These are phyloP conservation scores for Drosophila littoralis DNA, from an alignment of 1,140 invertebrate genomes.

Conservation along the genomic window DNA sequence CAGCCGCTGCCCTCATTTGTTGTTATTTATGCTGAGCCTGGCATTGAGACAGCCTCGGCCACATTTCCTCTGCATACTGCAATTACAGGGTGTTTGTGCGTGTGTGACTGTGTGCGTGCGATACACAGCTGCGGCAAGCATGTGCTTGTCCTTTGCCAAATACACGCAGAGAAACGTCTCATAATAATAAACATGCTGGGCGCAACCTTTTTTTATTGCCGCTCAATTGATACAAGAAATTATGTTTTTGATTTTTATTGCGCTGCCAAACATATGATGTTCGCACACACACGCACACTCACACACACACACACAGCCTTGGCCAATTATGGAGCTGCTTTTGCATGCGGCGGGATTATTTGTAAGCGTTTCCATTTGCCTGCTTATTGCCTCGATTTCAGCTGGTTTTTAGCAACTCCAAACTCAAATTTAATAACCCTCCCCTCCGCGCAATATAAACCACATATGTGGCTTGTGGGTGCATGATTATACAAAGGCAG, in stretches of 20 bases:
- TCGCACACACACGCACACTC: constrained; percentile 20
- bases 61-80: constrained; percentile 50
- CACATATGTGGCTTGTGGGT: constrained; percentile 15
- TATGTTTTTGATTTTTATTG: constrained; percentile 84
- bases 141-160: constrained; percentile 19
- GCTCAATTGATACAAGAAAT: constrained; percentile 79
- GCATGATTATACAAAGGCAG: background rate
- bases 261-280: constrained; percentile 79
- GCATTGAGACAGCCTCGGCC: constrained; percentile 45
- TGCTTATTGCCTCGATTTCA: constrained; percentile 12
- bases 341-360: constrained; percentile 59
- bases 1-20: constrained; percentile 60
- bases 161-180: constrained; percentile 26
- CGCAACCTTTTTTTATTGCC: constrained; percentile 63
- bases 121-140: constrained; percentile 24
- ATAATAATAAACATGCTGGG: constrained; percentile 76
- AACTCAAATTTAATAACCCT: constrained; percentile 7
- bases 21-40: constrained; percentile 78
- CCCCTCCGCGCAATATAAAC: background rate
- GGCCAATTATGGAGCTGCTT: constrained; percentile 43
- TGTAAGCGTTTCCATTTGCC: constrained; percentile 29
- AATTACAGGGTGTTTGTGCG: constrained; percentile 29
- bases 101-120: constrained; percentile 16
- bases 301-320: constrained; percentile 11
- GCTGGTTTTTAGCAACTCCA: constrained; percentile 8